These are phyloP conservation scores for Mustelus asterias DNA, from an alignment of 2,113 vertebrate species.

Conservation along the genomic window DNA sequence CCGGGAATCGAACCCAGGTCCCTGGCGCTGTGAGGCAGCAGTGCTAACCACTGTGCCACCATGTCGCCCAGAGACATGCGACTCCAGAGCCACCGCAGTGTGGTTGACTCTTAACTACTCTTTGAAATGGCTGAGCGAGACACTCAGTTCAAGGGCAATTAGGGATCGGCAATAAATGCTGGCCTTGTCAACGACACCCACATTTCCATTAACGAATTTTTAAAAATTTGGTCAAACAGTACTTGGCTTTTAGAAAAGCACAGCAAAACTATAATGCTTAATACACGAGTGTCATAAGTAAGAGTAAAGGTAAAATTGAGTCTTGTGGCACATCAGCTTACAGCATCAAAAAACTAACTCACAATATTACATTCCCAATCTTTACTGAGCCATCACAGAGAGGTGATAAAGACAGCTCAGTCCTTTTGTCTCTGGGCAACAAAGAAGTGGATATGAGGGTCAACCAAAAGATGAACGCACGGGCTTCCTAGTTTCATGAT, in stretches of 20 bases:
- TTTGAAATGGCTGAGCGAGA: no score
- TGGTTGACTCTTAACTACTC: no score
- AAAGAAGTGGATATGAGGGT: not conserved
- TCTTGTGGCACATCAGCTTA: not conserved
- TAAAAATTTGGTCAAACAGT: not conserved
- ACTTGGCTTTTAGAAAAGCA: not conserved
- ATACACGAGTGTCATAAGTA: not conserved
- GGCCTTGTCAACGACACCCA: no score
- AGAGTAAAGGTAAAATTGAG: not conserved
- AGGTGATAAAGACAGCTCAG: not conserved
- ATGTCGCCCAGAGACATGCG: no score
- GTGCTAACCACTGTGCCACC: no score
- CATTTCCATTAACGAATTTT: no score
- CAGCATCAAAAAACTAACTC: not conserved
- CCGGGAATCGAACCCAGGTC: no score
- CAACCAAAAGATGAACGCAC: not conserved
- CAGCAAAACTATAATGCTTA: not conserved
- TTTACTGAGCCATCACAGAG: not conserved
- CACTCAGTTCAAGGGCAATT: no score
- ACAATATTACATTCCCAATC: not conserved
- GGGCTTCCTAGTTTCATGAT: not conserved
- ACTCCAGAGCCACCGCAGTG: no score
- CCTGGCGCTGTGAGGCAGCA: no score
- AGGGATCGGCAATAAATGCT: no score
- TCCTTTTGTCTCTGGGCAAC: not conserved